Percentiles rank a stretch among this genome's conserved stretches.
These are phyloP conservation scores for Brevimyrus niger DNA, from an alignment of 2,113 vertebrate species.

Conservation along the genomic window DNA sequence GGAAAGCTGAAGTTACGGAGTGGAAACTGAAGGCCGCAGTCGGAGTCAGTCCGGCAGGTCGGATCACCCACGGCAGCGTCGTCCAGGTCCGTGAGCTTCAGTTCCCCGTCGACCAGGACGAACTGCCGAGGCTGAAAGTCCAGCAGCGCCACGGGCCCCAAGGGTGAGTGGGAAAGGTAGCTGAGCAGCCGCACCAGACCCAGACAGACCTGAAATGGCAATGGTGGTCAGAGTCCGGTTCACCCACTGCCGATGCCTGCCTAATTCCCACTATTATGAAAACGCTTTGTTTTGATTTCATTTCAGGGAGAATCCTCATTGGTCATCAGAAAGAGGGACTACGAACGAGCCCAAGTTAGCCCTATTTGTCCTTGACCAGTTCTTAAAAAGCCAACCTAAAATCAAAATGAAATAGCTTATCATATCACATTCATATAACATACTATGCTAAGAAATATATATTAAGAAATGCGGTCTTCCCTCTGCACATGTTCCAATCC, in stretches of 20 bases:
- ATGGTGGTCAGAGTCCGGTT: conserved; percentile 24
- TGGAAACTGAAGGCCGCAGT: conserved; percentile 75
- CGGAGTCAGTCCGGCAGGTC: conserved; percentile 54
- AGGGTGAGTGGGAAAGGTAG: conserved; percentile 76
- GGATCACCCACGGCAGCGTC: conserved; percentile 69
- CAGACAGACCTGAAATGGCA: conserved; percentile 72
- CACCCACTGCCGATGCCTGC: not conserved
- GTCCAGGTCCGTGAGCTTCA: conserved; percentile 86
- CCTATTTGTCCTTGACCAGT: not conserved
- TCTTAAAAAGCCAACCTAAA: not conserved
- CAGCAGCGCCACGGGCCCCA: conserved; percentile 79
- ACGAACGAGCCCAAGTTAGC: not conserved
- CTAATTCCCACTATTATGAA: not conserved
- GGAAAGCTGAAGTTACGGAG: conserved; percentile 66
- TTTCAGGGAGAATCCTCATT: not conserved
- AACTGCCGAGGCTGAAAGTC: conserved; percentile 91
- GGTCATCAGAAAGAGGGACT: not conserved
- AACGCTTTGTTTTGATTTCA: not conserved
- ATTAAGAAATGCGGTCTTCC: not conserved
- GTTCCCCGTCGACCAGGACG: conserved; percentile 72
- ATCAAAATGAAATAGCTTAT: not conserved
- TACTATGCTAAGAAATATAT: not conserved
- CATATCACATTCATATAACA: not conserved
- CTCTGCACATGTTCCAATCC: not conserved
- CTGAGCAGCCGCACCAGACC: conserved; percentile 75